phyloP scores from a whole-genome alignment of 2,888 invertebrate species.

The Acheta domesticus region DNA sequence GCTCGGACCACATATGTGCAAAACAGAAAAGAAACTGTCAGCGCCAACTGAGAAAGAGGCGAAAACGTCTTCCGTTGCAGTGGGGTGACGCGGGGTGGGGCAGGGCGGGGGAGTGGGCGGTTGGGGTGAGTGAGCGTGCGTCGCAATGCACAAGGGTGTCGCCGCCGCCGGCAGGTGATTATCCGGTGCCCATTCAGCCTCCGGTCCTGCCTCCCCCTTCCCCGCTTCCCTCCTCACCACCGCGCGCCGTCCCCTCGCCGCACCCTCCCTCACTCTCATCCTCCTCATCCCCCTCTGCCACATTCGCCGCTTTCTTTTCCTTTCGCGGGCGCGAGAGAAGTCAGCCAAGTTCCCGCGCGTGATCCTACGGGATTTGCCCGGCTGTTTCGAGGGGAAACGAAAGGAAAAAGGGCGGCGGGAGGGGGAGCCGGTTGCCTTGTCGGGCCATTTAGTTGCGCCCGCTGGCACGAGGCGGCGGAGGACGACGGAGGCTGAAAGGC shows the following conservation, averaged over 20 bases:
- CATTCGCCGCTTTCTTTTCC: slow-evolving; percentile 4
- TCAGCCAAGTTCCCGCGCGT: slow-evolving; percentile 28
- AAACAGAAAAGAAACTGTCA: too few relatives aligned
- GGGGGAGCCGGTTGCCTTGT: background rate
- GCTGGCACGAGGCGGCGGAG: background rate
- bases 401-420: background rate
- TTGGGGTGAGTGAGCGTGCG: too few relatives aligned
- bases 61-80: too few relatives aligned
- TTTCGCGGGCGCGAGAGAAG: slow-evolving; percentile 25
- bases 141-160: background rate
- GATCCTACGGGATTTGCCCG: slow-evolving; percentile 28
- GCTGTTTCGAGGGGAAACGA: slow-evolving; percentile 22
- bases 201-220: background rate
- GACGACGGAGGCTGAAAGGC: background rate
- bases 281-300: background rate
- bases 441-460: slow-evolving; percentile 18
- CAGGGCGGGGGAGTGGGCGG: too few relatives aligned
- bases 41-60: too few relatives aligned
- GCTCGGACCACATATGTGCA: too few relatives aligned
- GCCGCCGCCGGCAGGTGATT: background rate
- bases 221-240: slow-evolving; percentile 29
- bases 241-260: slow-evolving; percentile 26
- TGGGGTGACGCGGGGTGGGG: too few relatives aligned
- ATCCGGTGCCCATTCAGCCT: background rate
- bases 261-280: background rate